These are phyloP conservation scores for Phlogophora meticulosa DNA, from an alignment of 2,888 invertebrate species.

Conservation along the genomic window DNA sequence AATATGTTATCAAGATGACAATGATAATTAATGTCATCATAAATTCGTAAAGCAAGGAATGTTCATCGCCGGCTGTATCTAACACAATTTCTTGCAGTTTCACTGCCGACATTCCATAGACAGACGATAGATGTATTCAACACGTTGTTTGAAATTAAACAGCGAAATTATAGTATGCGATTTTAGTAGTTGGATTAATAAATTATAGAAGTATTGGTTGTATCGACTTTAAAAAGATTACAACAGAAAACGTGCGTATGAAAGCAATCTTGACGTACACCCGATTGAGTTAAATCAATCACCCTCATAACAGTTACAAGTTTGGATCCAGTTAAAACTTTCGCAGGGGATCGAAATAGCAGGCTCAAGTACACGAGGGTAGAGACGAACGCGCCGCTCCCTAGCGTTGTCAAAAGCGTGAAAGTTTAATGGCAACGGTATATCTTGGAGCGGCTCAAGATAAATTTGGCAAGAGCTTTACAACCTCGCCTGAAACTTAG, in stretches of 20 bases:
- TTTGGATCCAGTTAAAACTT: conserved; percentile 76
- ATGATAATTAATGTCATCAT: conserved; percentile 53
- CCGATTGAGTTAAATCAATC: conserved; percentile 70
- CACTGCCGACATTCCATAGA: conserved; percentile 36
- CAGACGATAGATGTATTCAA: conserved; percentile 22
- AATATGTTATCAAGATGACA: conserved; percentile 34
- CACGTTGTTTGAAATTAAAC: conserved; percentile 25
- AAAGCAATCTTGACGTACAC: conserved; percentile 23
- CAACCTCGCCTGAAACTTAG: conserved; percentile 62
- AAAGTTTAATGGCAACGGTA: conserved; percentile 80
- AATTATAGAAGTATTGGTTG: neutral
- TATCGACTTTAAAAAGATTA: neutral
- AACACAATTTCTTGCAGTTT: conserved; percentile 49
- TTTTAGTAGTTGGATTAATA: neutral
- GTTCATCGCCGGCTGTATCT: conserved; percentile 23
- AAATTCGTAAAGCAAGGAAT: conserved; percentile 50
- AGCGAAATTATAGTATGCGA: conserved; percentile 4
- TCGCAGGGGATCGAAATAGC: conserved; percentile 70
- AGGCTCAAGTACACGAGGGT: conserved; percentile 71
- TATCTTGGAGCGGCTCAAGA: conserved; percentile 71
- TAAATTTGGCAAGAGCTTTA: conserved; percentile 74
- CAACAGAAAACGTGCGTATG: conserved; percentile 11
- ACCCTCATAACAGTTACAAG: conserved; percentile 70
- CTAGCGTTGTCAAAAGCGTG: conserved; percentile 68
- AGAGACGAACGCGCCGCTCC: conserved; percentile 51